Conservation (phyloP, 2,888 invertebrate genomes). For the Limnephilus auricula region DNA sequence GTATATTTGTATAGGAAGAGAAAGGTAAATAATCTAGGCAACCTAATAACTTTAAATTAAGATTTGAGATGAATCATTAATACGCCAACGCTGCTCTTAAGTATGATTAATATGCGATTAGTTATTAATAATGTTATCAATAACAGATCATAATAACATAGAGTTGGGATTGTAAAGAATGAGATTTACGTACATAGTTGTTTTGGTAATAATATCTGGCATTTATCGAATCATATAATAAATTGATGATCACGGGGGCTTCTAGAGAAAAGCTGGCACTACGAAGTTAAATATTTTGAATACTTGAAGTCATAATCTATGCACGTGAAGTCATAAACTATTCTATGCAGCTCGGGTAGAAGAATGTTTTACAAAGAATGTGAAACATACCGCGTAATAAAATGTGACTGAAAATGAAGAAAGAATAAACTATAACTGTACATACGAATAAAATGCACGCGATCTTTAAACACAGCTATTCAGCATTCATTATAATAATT, state of each 20-base stretch:
- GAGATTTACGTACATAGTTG: background rate
- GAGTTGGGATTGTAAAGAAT: background rate
- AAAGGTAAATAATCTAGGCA: background rate
- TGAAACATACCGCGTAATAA: background rate
- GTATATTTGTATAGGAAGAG: background rate
- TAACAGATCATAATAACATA: background rate
- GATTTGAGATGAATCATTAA: background rate
- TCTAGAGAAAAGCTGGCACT: background rate
- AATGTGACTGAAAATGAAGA: background rate
- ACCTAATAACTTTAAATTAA: background rate
- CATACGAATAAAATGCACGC: no score
- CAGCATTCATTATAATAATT: no score
- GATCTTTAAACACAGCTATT: no score
- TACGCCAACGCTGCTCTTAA: slow-evolving; percentile 2
- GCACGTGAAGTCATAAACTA: background rate
- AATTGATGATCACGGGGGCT: background rate
- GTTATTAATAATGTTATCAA: background rate
- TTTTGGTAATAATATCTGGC: background rate
- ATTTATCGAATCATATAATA: background rate
- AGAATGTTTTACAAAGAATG: background rate
- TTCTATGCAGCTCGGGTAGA: background rate
- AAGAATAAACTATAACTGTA: background rate
- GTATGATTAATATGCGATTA: background rate
- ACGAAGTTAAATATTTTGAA: background rate
- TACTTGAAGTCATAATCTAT: background rate